phyloP scores from a whole-genome alignment of 2,888 invertebrate species.

The Bimastos eiseni region DNA sequence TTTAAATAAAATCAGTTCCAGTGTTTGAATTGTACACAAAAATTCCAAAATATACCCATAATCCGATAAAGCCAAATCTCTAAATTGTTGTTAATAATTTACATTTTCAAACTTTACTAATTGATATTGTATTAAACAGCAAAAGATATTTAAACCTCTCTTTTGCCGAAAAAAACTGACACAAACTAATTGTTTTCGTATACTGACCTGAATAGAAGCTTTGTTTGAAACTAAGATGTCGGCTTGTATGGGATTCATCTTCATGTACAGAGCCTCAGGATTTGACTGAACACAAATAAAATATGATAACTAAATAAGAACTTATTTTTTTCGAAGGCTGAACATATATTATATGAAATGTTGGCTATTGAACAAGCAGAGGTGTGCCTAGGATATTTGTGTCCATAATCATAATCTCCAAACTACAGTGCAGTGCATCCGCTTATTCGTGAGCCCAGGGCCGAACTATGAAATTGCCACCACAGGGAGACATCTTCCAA shows the following conservation, averaged over 20 bases:
- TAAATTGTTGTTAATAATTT: neutral
- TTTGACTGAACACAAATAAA: conserved; percentile 49
- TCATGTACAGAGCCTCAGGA: conserved; percentile 60
- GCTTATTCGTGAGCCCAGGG: too few species aligned
- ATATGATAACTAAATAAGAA: too few species aligned
- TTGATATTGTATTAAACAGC: neutral
- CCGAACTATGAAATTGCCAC: too few species aligned
- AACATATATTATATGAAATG: too few species aligned
- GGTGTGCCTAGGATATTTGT: too few species aligned
- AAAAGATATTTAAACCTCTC: neutral
- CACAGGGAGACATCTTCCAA: too few species aligned
- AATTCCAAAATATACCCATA: neutral
- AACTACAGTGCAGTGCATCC: too few species aligned
- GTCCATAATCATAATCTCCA: too few species aligned
- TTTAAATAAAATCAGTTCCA: too few species aligned
- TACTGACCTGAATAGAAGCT: conserved; percentile 49
- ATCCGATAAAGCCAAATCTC: neutral
- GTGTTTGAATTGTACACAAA: neutral
- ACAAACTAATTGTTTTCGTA: neutral
- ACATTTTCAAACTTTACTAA: neutral
- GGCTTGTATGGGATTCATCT: conserved; percentile 60
- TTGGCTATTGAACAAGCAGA: too few species aligned
- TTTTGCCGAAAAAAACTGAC: neutral
- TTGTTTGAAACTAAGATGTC: conserved; percentile 62
- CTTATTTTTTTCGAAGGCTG: too few species aligned